Conservation (phyloP, 1,140 invertebrate species). For the Drosophila biarmipes region DNA sequence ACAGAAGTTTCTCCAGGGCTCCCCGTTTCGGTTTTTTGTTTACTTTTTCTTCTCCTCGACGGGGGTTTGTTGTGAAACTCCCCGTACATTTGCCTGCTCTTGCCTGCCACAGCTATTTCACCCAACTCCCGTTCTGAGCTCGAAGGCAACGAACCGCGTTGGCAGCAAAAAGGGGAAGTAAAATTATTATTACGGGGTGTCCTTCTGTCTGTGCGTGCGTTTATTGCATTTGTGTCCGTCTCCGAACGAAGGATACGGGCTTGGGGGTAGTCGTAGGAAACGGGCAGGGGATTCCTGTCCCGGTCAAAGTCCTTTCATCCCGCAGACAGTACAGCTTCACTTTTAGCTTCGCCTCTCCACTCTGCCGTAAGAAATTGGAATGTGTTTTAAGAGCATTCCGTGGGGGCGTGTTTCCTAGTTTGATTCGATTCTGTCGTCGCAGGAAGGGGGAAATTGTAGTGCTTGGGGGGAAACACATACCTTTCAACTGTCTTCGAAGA, state of each 20-base stretch:
- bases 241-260: slow-evolving; percentile 7
- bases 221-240: slow-evolving; percentile 69
- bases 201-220: slow-evolving; percentile 59
- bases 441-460: slow-evolving; percentile 4
- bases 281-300: slow-evolving; percentile 13
- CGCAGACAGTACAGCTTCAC: slow-evolving; percentile 46
- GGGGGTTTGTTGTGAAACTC: slow-evolving; percentile 39
- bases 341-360: slow-evolving; percentile 34
- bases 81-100: not conserved
- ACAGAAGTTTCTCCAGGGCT: slow-evolving; percentile 49
- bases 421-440: slow-evolving; percentile 36
- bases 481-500: slow-evolving; percentile 41
- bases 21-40: slow-evolving; percentile 51
- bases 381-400: slow-evolving; percentile 66
- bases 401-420: slow-evolving; percentile 46
- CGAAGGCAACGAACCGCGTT: slow-evolving; percentile 33
- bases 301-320: slow-evolving; percentile 33
- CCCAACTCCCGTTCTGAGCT: slow-evolving; percentile 9
- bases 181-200: slow-evolving; percentile 31
- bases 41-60: slow-evolving; percentile 47
- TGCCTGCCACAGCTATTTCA: not conserved
- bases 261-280: not conserved
- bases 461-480: not conserved
- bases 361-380: slow-evolving; percentile 56
- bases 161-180: slow-evolving; percentile 27